Evolutionary conservation across 2,113 vertebrate genomes (phyloP), one percentile per base, ranked within the genome.

Genomic region (Microtus richardsoni): DNA sequence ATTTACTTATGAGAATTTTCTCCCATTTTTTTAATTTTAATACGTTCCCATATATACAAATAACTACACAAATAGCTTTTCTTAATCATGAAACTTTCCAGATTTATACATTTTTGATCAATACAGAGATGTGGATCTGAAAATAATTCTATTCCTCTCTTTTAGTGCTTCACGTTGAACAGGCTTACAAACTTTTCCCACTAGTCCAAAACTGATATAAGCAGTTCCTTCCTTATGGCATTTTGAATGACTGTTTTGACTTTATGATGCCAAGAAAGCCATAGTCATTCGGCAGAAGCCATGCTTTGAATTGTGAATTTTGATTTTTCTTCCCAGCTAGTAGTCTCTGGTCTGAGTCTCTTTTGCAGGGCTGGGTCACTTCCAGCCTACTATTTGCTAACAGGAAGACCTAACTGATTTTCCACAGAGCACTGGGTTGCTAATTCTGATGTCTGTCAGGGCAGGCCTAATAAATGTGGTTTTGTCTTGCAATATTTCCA

Each of bases 1-100:
- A 85, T 64, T 75, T 91, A n/a, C 49, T 71, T 74, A 49, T 83
- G 54, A 79, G 16, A 93, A 84, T 88, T 93, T 64, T 91, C 49
- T 91, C 19, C 5, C 26, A 49, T 26, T 68, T 7, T 9, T 79
- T 83, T 87, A 75, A 86, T 83, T 95, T 97, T 88, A 66, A 75
- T 92, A 3, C 7, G 60, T 97, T 77, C 11, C 22, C 71, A 21
- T 75, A 94, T 82, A 86, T 85, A 36, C 28, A 49, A 49, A 85
- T 94, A 36, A 7, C 5, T 78, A 10, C 68, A 78, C 73, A 58
- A 21, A 58, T 2, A 96, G 17, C 12, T 86, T 95, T 89, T 93
- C 78, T 85, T 64, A 64, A 70, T 12, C 12, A 84, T 75, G 66
- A 89, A 6, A 2, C 71, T 94, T 88, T 95, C 66, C 92, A n/a